Conservation (phyloP, 1,140 invertebrate species). For the Zaprionus capensis region DNA sequence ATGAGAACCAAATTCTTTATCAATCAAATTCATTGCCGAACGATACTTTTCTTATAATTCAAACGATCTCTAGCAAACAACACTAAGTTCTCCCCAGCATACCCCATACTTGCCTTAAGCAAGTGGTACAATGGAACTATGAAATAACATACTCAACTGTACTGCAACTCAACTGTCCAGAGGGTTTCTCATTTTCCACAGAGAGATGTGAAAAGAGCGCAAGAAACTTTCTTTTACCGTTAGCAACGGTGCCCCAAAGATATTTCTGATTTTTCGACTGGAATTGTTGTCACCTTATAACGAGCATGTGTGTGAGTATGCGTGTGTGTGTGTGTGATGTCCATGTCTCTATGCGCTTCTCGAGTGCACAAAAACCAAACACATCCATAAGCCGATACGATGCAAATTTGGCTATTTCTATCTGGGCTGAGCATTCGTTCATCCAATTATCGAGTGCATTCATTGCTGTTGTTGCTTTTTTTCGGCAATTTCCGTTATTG, state of each 20-base stretch:
- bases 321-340: background rate
- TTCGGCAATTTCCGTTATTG: constrained; percentile 11
- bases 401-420: constrained; percentile 10
- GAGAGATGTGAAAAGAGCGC: background rate
- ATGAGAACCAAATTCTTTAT: too few species aligned
- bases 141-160: background rate
- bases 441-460: constrained; percentile 43
- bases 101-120: background rate
- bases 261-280: background rate
- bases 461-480: constrained; percentile 25
- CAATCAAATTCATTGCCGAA: too few species aligned
- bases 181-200: background rate
- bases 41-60: too few species aligned
- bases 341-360: background rate
- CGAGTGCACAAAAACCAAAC: background rate
- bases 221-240: constrained; percentile 6
- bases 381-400: constrained; percentile 5
- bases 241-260: background rate
- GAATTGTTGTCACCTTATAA: background rate
- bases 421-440: constrained; percentile 27
- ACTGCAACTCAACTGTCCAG: background rate
- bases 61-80: background rate
- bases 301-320: background rate
- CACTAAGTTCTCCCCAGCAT: background rate
- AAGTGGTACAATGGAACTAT: background rate